phyloP scores from a whole-genome alignment of 2,888 invertebrate species.

The Gandaritis pyraliata region DNA sequence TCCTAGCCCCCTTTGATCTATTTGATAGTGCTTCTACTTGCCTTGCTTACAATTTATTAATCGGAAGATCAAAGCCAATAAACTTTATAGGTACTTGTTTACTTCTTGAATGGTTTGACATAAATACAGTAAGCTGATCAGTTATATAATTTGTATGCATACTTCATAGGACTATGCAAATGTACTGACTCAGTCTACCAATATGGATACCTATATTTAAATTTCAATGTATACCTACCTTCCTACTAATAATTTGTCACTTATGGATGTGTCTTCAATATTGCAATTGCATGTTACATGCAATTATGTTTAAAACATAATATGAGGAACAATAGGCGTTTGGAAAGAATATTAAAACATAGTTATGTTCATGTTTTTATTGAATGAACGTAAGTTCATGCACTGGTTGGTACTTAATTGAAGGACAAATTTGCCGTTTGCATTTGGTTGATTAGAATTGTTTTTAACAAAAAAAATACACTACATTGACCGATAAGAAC shows the following conservation, averaged over 20 bases:
- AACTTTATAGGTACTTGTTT: background rate
- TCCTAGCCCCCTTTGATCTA: no score
- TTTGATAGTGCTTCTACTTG: no score
- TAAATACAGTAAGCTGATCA: constrained; percentile 36
- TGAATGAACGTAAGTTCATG: constrained; percentile 7
- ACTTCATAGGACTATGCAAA: constrained; percentile 29
- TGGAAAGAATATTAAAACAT: constrained; percentile 25
- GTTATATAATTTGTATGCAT: constrained; percentile 38
- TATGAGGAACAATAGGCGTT: constrained; percentile 41
- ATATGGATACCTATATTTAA: constrained; percentile 28
- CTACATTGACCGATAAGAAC: no score
- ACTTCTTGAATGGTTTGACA: constrained; percentile 12
- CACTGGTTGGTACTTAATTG: no score
- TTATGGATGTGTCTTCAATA: constrained; percentile 19
- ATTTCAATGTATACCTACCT: constrained; percentile 24
- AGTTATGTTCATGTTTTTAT: constrained; percentile 10
- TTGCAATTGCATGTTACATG: constrained; percentile 39
- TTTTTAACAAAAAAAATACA: no score
- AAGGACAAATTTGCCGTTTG: background rate
- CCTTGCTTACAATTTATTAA: no score
- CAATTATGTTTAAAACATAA: constrained; percentile 33
- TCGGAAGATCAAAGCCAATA: background rate
- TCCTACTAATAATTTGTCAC: constrained; percentile 15
- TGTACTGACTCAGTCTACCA: constrained; percentile 28
- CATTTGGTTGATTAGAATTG: no score